Conservation (phyloP, 2,888 invertebrate genomes). For the Heliconius hortense region DNA sequence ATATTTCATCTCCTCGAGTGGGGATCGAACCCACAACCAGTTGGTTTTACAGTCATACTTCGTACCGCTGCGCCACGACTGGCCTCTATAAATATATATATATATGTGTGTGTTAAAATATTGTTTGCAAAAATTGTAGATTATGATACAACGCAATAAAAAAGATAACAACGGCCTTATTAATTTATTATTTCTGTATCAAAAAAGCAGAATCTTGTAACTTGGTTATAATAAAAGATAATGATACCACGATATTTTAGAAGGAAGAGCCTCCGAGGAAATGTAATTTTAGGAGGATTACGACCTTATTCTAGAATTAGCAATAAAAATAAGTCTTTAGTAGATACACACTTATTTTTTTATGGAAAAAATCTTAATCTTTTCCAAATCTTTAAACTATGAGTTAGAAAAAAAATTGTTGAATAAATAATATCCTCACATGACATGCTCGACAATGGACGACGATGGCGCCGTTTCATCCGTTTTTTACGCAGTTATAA, state of each 20-base stretch:
- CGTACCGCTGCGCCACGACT: too few species aligned
- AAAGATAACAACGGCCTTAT: slow-evolving; percentile 9
- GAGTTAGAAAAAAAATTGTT: background rate
- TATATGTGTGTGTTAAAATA: background rate
- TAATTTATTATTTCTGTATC: slow-evolving; percentile 25
- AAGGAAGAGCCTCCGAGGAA: slow-evolving; percentile 60
- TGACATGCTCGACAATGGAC: slow-evolving; percentile 54
- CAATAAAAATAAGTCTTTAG: slow-evolving; percentile 50
- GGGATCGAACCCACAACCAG: too few species aligned
- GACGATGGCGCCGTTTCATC: slow-evolving; percentile 51
- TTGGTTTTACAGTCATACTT: too few species aligned
- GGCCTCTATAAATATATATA: too few species aligned
- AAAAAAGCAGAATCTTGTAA: slow-evolving; percentile 73
- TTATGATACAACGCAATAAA: slow-evolving; percentile 5
- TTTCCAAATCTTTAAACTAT: background rate
- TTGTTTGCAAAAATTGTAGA: background rate
- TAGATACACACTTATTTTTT: slow-evolving; percentile 21
- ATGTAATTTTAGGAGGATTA: slow-evolving; percentile 45
- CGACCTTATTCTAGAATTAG: slow-evolving; percentile 55
- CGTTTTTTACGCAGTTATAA: slow-evolving; percentile 58
- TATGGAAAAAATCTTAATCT: background rate
- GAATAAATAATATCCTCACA: slow-evolving; percentile 1
- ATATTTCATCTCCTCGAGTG: too few species aligned
- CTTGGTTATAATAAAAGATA: slow-evolving; percentile 70
- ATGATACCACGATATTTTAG: slow-evolving; percentile 54